Percentiles rank a stretch among this genome's conserved stretches.
phyloP scores from a whole-genome alignment of 2,113 vertebrate species.

The Cyanoderma ruficeps region DNA sequence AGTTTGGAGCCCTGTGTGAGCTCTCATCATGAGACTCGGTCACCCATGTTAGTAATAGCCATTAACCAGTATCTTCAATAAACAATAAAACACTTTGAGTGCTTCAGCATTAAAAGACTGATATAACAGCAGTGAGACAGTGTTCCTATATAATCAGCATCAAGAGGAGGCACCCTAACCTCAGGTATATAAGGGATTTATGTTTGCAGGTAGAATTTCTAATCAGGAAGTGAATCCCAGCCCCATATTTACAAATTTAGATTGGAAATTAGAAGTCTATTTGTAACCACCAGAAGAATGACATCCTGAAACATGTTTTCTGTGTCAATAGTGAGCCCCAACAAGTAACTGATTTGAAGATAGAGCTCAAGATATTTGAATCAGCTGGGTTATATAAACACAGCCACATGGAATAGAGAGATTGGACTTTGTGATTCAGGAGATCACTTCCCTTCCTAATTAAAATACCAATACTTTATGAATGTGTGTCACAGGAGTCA shows the following conservation, averaged over 20 bases:
- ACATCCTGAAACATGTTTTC: background rate
- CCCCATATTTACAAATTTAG: background rate
- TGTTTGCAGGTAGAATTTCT: background rate
- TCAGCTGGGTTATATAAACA: conserved; percentile 15
- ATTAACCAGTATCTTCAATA: background rate
- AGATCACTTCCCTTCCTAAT: background rate
- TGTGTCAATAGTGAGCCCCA: background rate
- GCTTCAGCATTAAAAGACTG: background rate
- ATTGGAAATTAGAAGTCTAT: background rate
- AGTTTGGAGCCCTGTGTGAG: background rate
- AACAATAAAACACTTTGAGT: background rate
- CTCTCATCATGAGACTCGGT: background rate
- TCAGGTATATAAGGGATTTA: background rate
- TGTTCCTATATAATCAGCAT: background rate
- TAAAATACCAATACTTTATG: background rate
- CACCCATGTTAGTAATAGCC: background rate
- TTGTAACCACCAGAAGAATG: background rate
- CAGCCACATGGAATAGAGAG: conserved; percentile 9
- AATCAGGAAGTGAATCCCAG: background rate
- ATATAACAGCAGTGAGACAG: background rate
- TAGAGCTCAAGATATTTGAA: background rate
- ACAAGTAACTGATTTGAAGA: background rate
- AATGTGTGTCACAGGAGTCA: background rate
- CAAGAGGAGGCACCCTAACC: background rate
- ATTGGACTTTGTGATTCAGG: background rate